Conservation (phyloP, 37 sponge, comb jelly and placozoan genomes). For the Diacarnus erythraeanus region DNA sequence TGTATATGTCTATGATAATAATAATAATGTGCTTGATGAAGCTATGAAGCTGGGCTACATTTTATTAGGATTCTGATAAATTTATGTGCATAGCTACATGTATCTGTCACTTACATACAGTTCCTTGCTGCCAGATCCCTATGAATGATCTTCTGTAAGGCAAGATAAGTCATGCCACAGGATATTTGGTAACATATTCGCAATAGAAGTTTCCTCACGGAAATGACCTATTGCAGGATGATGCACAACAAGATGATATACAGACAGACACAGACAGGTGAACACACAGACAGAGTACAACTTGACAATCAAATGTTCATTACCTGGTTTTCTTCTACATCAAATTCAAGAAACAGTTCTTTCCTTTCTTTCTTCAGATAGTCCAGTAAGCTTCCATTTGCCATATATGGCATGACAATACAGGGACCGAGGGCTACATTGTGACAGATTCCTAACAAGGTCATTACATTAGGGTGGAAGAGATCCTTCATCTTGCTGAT, state of each 20-base stretch:
- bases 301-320: background rate
- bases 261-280: background rate
- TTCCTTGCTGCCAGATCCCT: slow-evolving; percentile 44
- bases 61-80: too few species aligned
- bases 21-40: too few species aligned
- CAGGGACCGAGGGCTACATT: background rate
- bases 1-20: too few species aligned
- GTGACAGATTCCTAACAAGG: slow-evolving; percentile 35
- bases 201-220: slow-evolving; percentile 24
- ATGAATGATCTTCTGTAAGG: slow-evolving; percentile 25
- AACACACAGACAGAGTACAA: too few species aligned
- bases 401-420: slow-evolving; percentile 49
- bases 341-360: background rate
- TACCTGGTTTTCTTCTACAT: slow-evolving; percentile 5
- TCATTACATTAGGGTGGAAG: slow-evolving; percentile 43
- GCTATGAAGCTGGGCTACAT: too few species aligned
- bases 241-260: background rate
- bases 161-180: slow-evolving; percentile 34
- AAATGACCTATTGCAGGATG: slow-evolving; percentile 3
- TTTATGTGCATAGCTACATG: too few species aligned
- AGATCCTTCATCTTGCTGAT: slow-evolving; percentile 28
- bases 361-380: slow-evolving; percentile 37
- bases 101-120: slow-evolving; percentile 17
- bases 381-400: slow-evolving; percentile 42
- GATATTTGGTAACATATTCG: slow-evolving; percentile 37